Percentiles rank a stretch among this genome's conserved stretches.
These are phyloP conservation scores for Littorina saxatilis DNA, from an alignment of 1,140 invertebrate genomes.

Conservation along the genomic window DNA sequence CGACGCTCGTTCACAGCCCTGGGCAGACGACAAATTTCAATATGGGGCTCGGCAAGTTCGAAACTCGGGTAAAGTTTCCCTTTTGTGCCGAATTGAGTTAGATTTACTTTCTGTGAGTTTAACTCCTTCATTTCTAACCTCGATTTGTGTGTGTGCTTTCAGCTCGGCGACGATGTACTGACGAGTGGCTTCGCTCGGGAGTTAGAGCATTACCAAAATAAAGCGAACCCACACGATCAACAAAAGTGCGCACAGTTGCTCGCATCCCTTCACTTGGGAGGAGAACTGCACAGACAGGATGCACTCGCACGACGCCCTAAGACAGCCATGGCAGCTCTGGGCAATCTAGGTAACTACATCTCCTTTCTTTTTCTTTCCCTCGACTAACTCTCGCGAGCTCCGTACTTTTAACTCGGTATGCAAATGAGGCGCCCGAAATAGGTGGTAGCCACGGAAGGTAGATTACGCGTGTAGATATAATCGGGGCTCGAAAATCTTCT, in stretches of 20 bases:
- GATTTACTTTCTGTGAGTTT: background rate
- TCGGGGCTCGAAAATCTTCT: no score
- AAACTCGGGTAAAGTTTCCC: conserved; percentile 6
- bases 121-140: background rate
- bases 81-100: no score
- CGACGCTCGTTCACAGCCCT: conserved; percentile 23
- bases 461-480: no score
- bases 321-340: conserved; percentile 61
- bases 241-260: conserved; percentile 64
- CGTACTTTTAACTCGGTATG: no score
- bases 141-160: conserved; percentile 36
- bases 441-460: no score
- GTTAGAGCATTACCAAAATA: conserved; percentile 64
- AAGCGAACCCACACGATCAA: conserved; percentile 56
- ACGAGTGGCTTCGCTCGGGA: conserved; percentile 56
- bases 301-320: conserved; percentile 47
- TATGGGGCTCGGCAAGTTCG: conserved; percentile 15
- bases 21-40: conserved; percentile 37
- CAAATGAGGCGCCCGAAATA: no score
- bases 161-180: conserved; percentile 67
- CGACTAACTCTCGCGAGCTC: background rate
- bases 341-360: conserved; percentile 59
- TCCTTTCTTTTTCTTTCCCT: background rate
- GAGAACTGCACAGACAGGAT: conserved; percentile 38
- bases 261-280: conserved; percentile 54